Evolutionary conservation across 1,140 invertebrate genomes (phyloP), one percentile per base, ranked within the genome.

Genomic region (Microplitis demolitor): DNA sequence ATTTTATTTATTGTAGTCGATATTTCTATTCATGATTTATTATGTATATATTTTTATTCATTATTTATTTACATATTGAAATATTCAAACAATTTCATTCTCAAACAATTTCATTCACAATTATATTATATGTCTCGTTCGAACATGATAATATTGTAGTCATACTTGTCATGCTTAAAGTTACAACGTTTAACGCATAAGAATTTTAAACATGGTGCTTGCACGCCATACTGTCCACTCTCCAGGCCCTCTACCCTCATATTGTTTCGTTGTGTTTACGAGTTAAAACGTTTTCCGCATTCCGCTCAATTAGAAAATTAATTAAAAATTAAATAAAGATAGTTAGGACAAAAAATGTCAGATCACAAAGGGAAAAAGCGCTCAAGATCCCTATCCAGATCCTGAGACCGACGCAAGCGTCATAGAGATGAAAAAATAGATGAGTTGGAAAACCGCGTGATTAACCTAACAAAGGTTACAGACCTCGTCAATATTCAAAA

Each of bases 61-160:
- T n/a, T n/a, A n/a, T n/a, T n/a, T n/a, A n/a, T n/a, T n/a, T n/a
- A n/a, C n/a, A n/a, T n/a, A n/a, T n/a, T n/a, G n/a, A n/a, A n/a
- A n/a, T n/a, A n/a, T n/a, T n/a, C n/a, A n/a, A n/a, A n/a, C n/a
- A n/a, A n/a, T n/a, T n/a, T n/a, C n/a, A n/a, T n/a, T n/a, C n/a
- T n/a, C n/a, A n/a, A n/a, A n/a, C n/a, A n/a, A n/a, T n/a, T n/a
- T n/a, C n/a, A n/a, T n/a, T n/a, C n/a, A n/a, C n/a, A 39, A 39
- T 39, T 39, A 39, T 39, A 39, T 39, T 39, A 39, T 39, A 39
- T 58, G 56, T 58, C 56, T 58, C 56, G 16, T 58, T 58, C 56
- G 56, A n/a, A n/a, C n/a, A 58, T 58, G 56, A 58, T 58, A 58
- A 24, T 58, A 58, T 24, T 58, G 56, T 58, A 58, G 56, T 58